Conservation (phyloP, 2,113 vertebrate genomes). For the Chunga burmeisteri region DNA sequence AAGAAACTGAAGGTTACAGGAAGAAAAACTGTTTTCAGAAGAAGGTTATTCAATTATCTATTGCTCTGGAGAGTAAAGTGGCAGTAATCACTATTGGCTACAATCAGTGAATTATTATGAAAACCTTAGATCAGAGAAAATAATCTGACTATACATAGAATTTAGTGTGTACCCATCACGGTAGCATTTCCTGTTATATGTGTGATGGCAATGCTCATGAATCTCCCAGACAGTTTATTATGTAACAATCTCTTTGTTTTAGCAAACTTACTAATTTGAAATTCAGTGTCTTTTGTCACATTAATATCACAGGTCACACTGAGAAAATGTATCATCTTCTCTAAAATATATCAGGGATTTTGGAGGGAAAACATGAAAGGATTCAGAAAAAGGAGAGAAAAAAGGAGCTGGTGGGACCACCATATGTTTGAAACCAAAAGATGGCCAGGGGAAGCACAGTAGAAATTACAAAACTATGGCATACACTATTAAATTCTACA, state of each 20-base stretch:
- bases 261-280: background rate
- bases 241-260: background rate
- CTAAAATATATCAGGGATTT: background rate
- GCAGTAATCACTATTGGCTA: background rate
- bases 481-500: background rate
- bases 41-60: background rate
- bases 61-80: background rate
- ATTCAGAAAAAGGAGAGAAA: background rate
- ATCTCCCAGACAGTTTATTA: background rate
- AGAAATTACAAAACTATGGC: background rate
- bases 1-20: background rate
- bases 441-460: background rate
- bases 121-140: background rate
- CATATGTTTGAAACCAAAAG: background rate
- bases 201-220: background rate
- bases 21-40: background rate
- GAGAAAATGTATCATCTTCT: background rate
- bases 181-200: background rate
- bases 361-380: background rate
- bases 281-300: background rate
- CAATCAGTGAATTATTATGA: background rate
- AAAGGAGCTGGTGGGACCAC: background rate
- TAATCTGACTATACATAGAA: background rate
- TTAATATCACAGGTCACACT: background rate
- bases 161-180: background rate